Percentiles rank a stretch among this genome's conserved stretches.
Evolutionary conservation across 2,113 vertebrate species (phyloP).

Genomic region (Paratilapia polleni): DNA sequence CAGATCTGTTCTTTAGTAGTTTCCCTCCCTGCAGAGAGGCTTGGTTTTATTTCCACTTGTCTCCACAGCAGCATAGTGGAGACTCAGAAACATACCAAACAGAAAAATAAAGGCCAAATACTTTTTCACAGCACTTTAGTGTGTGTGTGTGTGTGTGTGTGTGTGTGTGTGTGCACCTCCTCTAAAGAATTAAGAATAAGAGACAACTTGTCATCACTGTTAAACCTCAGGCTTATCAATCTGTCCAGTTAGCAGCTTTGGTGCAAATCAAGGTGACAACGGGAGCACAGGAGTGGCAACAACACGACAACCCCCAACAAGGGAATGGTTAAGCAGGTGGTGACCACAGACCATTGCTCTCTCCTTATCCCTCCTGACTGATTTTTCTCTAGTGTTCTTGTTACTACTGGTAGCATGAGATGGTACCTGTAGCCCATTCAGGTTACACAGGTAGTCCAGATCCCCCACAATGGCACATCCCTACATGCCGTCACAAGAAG

Average conservation of each 20-base stretch:
- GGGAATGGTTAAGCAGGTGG: background rate
- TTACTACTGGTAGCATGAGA: background rate
- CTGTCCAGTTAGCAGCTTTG: background rate
- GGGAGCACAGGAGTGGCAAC: background rate
- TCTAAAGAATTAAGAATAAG: background rate
- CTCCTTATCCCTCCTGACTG: background rate
- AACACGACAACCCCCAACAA: background rate
- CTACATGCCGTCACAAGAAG: background rate
- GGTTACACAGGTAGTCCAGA: too few species aligned
- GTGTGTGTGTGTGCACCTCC: too few species aligned
- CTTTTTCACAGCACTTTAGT: too few species aligned
- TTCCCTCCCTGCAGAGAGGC: background rate
- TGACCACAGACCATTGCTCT: background rate
- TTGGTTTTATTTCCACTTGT: background rate
- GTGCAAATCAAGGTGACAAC: background rate
- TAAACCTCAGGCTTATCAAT: background rate
- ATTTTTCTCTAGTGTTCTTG: background rate
- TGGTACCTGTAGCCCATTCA: too few species aligned
- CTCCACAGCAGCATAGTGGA: background rate
- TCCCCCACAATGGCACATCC: too few species aligned
- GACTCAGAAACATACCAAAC: background rate
- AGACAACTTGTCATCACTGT: rapidly evolving
- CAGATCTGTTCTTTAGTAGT: background rate
- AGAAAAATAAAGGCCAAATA: background rate
- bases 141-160: too few species aligned